phyloP scores from a whole-genome alignment of 2,888 invertebrate genomes.

The Aphodius sticticus region DNA sequence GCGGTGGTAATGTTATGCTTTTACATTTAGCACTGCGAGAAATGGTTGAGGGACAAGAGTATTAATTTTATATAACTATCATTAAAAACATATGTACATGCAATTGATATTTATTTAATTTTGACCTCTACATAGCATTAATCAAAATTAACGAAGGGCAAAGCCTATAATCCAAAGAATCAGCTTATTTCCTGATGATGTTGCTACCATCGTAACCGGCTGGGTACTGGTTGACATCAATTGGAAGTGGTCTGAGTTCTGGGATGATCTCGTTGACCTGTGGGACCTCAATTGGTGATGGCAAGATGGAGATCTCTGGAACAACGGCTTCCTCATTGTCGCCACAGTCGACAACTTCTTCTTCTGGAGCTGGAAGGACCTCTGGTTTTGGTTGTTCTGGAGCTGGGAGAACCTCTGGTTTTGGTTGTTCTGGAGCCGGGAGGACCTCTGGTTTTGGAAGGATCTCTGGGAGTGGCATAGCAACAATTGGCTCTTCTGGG shows the following conservation, averaged over 20 bases:
- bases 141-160: background rate
- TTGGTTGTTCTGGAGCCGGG: background rate
- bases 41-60: no score
- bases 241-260: conserved; percentile 13
- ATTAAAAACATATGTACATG: background rate
- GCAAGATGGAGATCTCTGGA: conserved; percentile 14
- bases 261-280: conserved; percentile 12
- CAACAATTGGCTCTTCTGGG: conserved; percentile 20
- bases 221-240: conserved; percentile 15
- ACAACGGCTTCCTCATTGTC: background rate
- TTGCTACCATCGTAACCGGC: conserved; percentile 15
- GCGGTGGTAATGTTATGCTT: no score
- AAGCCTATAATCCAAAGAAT: background rate
- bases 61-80: no score
- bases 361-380: background rate
- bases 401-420: conserved; percentile 15
- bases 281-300: background rate
- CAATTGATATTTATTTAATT: background rate
- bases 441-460: background rate
- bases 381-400: conserved; percentile 20
- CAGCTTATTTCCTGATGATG: conserved; percentile 15
- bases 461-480: background rate
- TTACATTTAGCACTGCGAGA: no score
- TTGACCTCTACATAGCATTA: background rate
- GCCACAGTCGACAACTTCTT: background rate